phyloP scores from a whole-genome alignment of 2,797 vertebrate species.

The Darevskia mixta region DNA sequence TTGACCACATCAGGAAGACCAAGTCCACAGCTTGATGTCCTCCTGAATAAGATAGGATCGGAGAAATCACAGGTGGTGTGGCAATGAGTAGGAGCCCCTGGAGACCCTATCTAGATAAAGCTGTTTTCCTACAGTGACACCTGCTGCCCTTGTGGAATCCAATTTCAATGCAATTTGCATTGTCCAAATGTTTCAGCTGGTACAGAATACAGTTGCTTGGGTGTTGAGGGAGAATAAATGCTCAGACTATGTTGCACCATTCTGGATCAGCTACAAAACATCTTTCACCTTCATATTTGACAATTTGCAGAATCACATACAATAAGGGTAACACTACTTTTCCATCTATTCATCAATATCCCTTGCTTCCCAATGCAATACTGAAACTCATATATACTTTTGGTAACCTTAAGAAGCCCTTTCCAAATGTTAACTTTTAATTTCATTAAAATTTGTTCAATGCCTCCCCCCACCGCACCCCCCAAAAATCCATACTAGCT shows the following conservation, averaged over 20 bases:
- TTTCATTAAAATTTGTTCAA: too few species aligned
- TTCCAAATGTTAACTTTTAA: not conserved
- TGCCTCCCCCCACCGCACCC: too few species aligned
- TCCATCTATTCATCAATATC: not conserved
- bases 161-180: too few species aligned
- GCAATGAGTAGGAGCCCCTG: too few species aligned
- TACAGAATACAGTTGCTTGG: too few species aligned
- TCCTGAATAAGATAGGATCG: too few species aligned
- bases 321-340: not conserved
- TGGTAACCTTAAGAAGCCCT: not conserved
- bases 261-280: not conserved
- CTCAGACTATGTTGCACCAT: not conserved
- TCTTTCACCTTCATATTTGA: not conserved
- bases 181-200: too few species aligned
- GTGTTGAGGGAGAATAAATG: not conserved
- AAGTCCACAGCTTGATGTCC: not conserved
- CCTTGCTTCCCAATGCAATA: not conserved
- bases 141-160: too few species aligned
- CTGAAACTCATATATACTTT: not conserved
- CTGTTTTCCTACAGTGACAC: too few species aligned
- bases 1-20: not conserved
- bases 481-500: too few species aligned
- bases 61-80: too few species aligned
- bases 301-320: not conserved
- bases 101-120: too few species aligned